phyloP scores from a whole-genome alignment of 2,888 invertebrate genomes.

The Apomyelois bistriatella region DNA sequence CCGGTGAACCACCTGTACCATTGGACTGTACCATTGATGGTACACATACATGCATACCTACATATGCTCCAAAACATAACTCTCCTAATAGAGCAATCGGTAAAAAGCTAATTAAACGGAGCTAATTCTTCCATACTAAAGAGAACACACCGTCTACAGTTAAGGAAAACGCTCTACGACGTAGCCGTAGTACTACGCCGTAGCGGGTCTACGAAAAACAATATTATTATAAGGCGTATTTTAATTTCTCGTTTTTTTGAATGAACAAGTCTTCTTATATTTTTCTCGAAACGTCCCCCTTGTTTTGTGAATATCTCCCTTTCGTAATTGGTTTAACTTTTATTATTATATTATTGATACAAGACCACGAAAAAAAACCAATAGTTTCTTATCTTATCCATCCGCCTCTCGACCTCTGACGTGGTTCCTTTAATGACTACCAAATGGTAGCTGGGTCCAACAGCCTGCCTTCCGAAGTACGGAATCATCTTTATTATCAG shows the following conservation, averaged over 20 bases:
- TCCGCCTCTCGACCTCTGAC: too few relatives aligned
- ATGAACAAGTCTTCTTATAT: neutral
- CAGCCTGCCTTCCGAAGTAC: too few relatives aligned
- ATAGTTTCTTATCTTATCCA: too few relatives aligned
- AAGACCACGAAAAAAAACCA: too few relatives aligned
- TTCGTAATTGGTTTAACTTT: neutral
- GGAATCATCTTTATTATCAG: too few relatives aligned
- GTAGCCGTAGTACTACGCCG: constrained; percentile 16
- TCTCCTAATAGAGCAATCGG: neutral
- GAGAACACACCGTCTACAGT: neutral
- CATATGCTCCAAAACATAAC: neutral
- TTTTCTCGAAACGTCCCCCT: neutral
- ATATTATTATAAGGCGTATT: constrained; percentile 1
- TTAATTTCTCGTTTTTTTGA: neutral
- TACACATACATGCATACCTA: too few relatives aligned
- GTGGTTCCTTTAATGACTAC: too few relatives aligned
- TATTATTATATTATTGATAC: too few relatives aligned
- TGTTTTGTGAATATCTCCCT: neutral
- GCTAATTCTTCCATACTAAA: neutral
- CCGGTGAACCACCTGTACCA: too few relatives aligned
- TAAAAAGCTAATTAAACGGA: neutral
- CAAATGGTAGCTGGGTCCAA: too few relatives aligned
- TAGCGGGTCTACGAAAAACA: constrained; percentile 11
- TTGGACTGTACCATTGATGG: too few relatives aligned
- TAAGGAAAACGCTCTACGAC: neutral